Evolutionary conservation across 2,113 vertebrate genomes (phyloP), one percentile per base, ranked within the genome.

Genomic region (Grammomys surdaster): DNA sequence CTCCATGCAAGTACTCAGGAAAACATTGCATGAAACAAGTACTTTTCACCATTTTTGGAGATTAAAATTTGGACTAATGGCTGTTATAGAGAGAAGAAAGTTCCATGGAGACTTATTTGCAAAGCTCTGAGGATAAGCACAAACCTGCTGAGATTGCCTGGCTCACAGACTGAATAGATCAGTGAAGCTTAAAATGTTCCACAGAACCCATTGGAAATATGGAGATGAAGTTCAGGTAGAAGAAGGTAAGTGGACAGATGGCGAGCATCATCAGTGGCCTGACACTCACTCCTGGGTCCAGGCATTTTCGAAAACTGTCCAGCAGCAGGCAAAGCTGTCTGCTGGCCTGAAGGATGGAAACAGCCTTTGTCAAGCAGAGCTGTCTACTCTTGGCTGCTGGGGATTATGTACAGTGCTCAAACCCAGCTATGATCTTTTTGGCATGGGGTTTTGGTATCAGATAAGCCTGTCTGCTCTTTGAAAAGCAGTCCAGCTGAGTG

Each of bases 401-500:
- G 33, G 20, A 85, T 91, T 85, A 60, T 89, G 33, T 26, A 60
- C 89, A 95, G 65, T 12, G 20, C 88, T 88, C 94, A 78, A 72
- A 80, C 5, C 33, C 40, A 24, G 9, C 48, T 31, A 2, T 81
- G 93, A 89, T 95, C 26, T 70, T 0, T 26, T 84, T 90, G 92
- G 72, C 3, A 69, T 87, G 1, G 86, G 40, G 46, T 75, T 89
- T 95, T 60, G 20, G 17, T 78, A 33, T 93, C 11, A 7, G 97
- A 82, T 8, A 91, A 92, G 97, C 94, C 93, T 89, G 89, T 82
- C 95, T 92, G 69, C 95, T 98, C 88, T 58, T 22, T 93, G 94
- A 96, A 40, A 69, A 58, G 95, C 58, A 0, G 70, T 90, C 96
- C 97, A 97, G 97, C 97, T 96, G 97, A 92, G 96, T 56, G 56